Evolutionary conservation across 2,888 invertebrate species (phyloP).

Genomic region (Keiferia lycopersicella): DNA sequence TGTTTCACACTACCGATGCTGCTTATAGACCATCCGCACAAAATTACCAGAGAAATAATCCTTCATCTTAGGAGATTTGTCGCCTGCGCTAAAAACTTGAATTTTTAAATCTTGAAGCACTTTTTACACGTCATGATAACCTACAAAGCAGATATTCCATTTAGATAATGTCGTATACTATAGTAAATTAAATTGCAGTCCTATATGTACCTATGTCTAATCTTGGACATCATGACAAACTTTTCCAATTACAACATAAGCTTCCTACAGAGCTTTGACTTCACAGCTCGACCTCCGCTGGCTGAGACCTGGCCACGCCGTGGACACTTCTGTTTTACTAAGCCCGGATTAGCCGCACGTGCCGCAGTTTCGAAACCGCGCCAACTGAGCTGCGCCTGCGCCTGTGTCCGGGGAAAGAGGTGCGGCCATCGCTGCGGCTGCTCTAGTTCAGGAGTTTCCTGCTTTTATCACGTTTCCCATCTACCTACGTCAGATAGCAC

Average conservation of each 20-base stretch:
- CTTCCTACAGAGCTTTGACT: conserved; percentile 1
- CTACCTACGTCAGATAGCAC: not conserved
- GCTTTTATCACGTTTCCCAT: not conserved
- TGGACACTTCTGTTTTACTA: conserved; percentile 71
- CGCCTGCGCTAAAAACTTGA: too few relatives aligned
- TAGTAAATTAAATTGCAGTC: too few relatives aligned
- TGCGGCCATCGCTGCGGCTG: conserved; percentile 21
- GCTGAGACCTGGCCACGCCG: conserved; percentile 29
- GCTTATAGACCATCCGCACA: too few relatives aligned
- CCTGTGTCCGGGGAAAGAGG: conserved; percentile 25
- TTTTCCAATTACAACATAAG: not conserved
- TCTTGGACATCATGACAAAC: not conserved
- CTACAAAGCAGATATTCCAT: too few relatives aligned
- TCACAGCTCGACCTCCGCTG: not conserved
- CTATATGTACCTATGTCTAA: too few relatives aligned
- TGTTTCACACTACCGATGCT: too few relatives aligned
- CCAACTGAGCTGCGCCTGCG: conserved; percentile 2
- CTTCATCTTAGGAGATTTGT: too few relatives aligned
- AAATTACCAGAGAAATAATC: too few relatives aligned
- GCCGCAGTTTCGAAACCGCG: conserved; percentile 48
- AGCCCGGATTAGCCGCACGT: conserved; percentile 51
- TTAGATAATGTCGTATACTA: too few relatives aligned
- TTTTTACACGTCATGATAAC: too few relatives aligned
- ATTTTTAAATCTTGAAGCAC: too few relatives aligned
- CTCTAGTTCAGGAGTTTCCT: conserved; percentile 5